Evolutionary conservation across 2,113 vertebrate species (phyloP), one percentile per base, ranked within the genome.

Genomic region (Nibea albiflora): DNA sequence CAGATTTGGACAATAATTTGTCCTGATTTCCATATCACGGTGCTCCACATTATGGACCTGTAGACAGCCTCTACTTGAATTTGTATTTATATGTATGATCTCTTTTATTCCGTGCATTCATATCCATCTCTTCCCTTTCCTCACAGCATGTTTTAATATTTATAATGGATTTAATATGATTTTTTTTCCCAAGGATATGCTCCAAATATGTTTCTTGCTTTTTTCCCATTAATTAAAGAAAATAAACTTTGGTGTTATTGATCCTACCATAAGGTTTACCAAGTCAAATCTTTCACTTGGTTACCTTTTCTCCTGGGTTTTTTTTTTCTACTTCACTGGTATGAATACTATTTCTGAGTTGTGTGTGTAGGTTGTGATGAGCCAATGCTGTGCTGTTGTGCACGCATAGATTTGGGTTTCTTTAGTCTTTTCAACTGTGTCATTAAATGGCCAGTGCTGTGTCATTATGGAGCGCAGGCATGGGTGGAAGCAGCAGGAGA

Each of bases 401-500:
- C 58, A 26, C 20, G 20, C 77, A 83, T 42, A 73, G 70, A 87
- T 88, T 88, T 84, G 71, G 81, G 71, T 75, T 80, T 81, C 81
- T 88, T 79, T 85, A 65, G 79, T 78, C 81, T 83, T 69, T 68
- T 87, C 76, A 65, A 80, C 85, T 90, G 85, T 90, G 88, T 89
- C 89, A 93, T 90, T 93, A 92, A 64, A 72, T 56, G 70, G 70
- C 85, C 77, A 73, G 78, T 91, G 90, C 89, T 91, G 91, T 93
- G 91, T 91, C 91, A 90, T 92, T 92, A 94, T 79, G 67, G 84
- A 85, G 85, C 61, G 67, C 49, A 87, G 81, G 80, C 88, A 91
- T 90, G 88, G 86, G 83, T 88, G 90, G 87, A 92, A 93, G 78
- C 89, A 93, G 90, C 89, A 86, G 88, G 88, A 87, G 86, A 85